phyloP scores from a whole-genome alignment of 2,113 vertebrate genomes.

The Glaucomys volans region DNA sequence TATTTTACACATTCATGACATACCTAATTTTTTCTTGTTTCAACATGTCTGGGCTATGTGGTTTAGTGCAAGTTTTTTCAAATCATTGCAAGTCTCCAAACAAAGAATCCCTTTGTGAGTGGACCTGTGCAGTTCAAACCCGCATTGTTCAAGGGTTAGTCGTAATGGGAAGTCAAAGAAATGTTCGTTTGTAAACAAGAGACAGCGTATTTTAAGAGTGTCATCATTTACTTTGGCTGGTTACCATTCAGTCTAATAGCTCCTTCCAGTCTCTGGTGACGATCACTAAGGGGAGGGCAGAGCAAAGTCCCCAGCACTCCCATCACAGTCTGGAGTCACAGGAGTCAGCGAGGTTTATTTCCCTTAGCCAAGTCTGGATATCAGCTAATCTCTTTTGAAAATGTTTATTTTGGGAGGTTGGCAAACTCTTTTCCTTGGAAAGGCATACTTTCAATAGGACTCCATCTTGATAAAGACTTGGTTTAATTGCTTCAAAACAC shows the following conservation, averaged over 20 bases:
- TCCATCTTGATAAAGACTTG: neutral
- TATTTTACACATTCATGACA: neutral
- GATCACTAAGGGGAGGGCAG: neutral
- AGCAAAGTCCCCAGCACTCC: neutral
- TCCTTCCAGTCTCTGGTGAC: neutral
- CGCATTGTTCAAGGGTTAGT: neutral
- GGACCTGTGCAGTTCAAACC: neutral
- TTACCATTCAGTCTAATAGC: neutral
- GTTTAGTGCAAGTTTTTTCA: neutral
- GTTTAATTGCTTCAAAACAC: neutral
- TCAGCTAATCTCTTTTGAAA: neutral
- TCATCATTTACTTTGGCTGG: neutral
- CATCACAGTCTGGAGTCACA: neutral
- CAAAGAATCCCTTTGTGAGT: neutral
- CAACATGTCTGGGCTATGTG: neutral
- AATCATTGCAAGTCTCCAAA: neutral
- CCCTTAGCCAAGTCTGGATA: neutral
- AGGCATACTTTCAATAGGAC: conserved; percentile 10
- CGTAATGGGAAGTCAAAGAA: neutral
- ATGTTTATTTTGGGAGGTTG: neutral
- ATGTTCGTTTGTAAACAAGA: neutral
- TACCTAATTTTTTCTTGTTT: neutral
- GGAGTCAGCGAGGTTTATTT: neutral
- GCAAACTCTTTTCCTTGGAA: conserved; percentile 22
- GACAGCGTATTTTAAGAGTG: neutral